Conservation (phyloP, 2,113 vertebrate species). For the Embiotoca jacksoni region DNA sequence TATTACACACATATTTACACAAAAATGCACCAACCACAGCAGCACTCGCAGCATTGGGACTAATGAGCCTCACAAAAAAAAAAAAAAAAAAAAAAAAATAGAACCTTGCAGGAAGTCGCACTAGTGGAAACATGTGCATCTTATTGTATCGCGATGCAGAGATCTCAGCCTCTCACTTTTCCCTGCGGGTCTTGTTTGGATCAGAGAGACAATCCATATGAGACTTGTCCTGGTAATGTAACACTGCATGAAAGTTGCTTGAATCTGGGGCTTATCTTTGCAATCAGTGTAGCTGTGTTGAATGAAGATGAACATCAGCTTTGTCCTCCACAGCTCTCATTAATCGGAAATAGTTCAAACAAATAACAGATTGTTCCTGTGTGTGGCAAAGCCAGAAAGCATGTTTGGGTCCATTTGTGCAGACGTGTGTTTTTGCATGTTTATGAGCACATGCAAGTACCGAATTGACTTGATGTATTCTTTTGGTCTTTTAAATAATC, state of each 20-base stretch:
- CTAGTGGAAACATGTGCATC: slow-evolving; percentile 71
- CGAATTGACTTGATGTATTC: not conserved
- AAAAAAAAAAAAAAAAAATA: slow-evolving; percentile 37
- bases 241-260: slow-evolving; percentile 35
- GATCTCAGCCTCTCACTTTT: slow-evolving; percentile 26
- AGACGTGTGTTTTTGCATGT: slow-evolving; percentile 19
- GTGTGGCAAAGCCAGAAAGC: not conserved
- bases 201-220: slow-evolving; percentile 20
- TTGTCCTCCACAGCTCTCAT: slow-evolving; percentile 25
- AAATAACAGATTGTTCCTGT: slow-evolving; percentile 44
- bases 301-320: slow-evolving; percentile 29
- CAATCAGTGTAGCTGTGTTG: slow-evolving; percentile 21
- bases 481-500: not conserved
- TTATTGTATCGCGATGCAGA: slow-evolving; percentile 56
- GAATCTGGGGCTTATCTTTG: slow-evolving; percentile 27
- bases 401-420: not conserved
- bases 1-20: not conserved
- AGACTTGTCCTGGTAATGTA: slow-evolving; percentile 45
- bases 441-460: not conserved
- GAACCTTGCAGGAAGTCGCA: slow-evolving; percentile 33
- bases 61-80: slow-evolving; percentile 62
- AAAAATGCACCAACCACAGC: slow-evolving; percentile 6
- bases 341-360: slow-evolving; percentile 32
- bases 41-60: slow-evolving; percentile 21
- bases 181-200: slow-evolving; percentile 30